These are phyloP conservation scores for Dioctria linearis DNA, from an alignment of 2,888 invertebrate genomes.

Conservation along the genomic window DNA sequence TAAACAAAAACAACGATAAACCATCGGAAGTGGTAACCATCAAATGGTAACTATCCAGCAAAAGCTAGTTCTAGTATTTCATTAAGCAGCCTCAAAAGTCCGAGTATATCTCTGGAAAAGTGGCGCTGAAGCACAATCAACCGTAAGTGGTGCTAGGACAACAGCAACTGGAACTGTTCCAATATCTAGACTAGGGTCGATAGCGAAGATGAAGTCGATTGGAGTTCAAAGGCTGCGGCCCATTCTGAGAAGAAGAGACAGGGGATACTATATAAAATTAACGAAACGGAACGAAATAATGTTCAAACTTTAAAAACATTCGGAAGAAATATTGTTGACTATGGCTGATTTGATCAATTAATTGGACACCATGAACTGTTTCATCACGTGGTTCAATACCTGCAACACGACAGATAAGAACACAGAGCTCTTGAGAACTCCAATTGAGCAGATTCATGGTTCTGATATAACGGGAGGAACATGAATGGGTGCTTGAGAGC, in stretches of 20 bases:
- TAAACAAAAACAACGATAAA: conserved; percentile 74
- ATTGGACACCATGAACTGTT: conserved; percentile 82
- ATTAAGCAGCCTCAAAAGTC: conserved; percentile 79
- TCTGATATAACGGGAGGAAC: conserved; percentile 87
- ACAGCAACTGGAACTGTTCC: conserved; percentile 60
- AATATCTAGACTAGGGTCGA: conserved; percentile 66
- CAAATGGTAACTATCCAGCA: conserved; percentile 76
- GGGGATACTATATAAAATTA: conserved; percentile 89
- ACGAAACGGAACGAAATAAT: conserved; percentile 89
- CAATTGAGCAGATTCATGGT: conserved; percentile 85
- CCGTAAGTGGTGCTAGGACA: conserved; percentile 59
- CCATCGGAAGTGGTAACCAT: conserved; percentile 74
- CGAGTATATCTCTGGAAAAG: conserved; percentile 80
- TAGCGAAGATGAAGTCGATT: conserved; percentile 70
- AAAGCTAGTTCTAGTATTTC: conserved; percentile 81
- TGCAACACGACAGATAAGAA: conserved; percentile 80
- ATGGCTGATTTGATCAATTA: conserved; percentile 70
- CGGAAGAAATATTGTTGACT: conserved; percentile 76
- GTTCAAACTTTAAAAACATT: conserved; percentile 85
- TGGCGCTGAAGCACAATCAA: conserved; percentile 61
- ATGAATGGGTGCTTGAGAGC: conserved; percentile 77
- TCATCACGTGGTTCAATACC: conserved; percentile 79
- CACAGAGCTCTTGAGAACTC: conserved; percentile 85
- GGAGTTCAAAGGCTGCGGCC: conserved; percentile 83
- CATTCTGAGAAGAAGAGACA: conserved; percentile 90